Evolutionary conservation across 2,113 vertebrate species (phyloP).

Genomic region (Empidonax traillii): DNA sequence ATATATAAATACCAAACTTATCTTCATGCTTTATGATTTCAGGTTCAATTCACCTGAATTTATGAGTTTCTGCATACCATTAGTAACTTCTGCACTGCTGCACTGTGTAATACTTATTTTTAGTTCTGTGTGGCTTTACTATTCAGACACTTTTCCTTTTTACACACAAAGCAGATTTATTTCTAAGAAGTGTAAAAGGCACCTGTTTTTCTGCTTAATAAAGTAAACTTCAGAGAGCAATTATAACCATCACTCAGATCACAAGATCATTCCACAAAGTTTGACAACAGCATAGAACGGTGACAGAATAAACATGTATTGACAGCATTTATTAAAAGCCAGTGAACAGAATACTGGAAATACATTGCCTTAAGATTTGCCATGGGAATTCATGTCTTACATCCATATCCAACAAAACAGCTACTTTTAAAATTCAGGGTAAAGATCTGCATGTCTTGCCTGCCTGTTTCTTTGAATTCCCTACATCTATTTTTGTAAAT

Average conservation of each 20-base stretch:
- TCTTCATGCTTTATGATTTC: not conserved
- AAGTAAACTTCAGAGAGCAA: not conserved
- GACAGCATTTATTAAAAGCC: not conserved
- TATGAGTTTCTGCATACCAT: not conserved
- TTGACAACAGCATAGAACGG: not conserved
- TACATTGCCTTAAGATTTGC: not conserved
- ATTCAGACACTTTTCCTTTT: not conserved
- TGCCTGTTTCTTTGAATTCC: not conserved
- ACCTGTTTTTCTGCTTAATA: not conserved
- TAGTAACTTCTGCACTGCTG: not conserved
- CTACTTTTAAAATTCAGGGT: not conserved
- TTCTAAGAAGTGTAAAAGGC: not conserved
- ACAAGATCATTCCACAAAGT: not conserved
- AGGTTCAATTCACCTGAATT: not conserved
- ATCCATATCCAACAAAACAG: not conserved
- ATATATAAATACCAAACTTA: not conserved
- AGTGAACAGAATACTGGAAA: not conserved
- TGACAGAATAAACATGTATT: not conserved
- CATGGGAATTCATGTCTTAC: not conserved
- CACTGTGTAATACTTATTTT: not conserved
- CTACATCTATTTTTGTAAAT: not conserved
- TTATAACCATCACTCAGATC: conserved; percentile 18
- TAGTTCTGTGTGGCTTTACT: not conserved
- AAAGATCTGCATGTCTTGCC: not conserved
- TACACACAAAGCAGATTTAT: not conserved